Percentiles rank a stretch among this genome's conserved stretches.
These are phyloP conservation scores for Martes martes DNA, from an alignment of 2,113 vertebrate species.

Conservation along the genomic window DNA sequence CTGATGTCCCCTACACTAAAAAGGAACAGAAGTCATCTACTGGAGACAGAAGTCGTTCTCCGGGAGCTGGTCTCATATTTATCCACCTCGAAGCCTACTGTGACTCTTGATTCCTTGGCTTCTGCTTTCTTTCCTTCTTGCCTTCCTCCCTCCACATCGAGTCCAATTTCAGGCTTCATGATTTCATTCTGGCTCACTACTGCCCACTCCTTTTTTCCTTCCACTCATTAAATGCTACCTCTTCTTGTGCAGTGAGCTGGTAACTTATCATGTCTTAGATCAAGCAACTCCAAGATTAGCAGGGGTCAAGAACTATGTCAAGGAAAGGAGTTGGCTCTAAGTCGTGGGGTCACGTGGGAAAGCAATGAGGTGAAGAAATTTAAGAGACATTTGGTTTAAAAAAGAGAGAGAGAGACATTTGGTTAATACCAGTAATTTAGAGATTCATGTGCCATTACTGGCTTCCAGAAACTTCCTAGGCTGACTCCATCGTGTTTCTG, in stretches of 20 bases:
- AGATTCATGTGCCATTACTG: not conserved
- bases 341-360: not conserved
- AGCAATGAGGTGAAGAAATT: not conserved
- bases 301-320: not conserved
- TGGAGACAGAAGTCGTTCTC: not conserved
- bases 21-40: not conserved
- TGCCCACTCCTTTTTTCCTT: not conserved
- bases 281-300: not conserved
- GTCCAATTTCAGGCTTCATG: not conserved
- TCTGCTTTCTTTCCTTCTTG: not conserved
- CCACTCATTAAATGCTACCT: not conserved
- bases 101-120: not conserved
- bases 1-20: not conserved
- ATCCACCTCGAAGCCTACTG: not conserved
- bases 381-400: not conserved
- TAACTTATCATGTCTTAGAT: not conserved
- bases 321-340: not conserved
- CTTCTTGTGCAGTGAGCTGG: not conserved
- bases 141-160: not conserved
- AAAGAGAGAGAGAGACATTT: not conserved
- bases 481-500: constrained; percentile 23
- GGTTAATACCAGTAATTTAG: constrained; percentile 20
- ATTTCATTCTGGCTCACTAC: not conserved
- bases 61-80: not conserved
- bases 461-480: not conserved